phyloP scores from a whole-genome alignment of 1,140 invertebrate species.

The Physella acuta region DNA sequence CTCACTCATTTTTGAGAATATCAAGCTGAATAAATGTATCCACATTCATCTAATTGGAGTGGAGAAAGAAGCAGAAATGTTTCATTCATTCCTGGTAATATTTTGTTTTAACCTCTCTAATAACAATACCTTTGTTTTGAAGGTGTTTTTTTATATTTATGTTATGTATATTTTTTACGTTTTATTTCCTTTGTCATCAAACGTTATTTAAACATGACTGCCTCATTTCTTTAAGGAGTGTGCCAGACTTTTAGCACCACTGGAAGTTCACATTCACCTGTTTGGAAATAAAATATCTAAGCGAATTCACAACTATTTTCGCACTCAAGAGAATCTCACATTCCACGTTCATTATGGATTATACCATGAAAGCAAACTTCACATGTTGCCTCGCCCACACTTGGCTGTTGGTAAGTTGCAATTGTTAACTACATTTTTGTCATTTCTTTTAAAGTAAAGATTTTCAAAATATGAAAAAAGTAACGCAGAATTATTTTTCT shows the following conservation, averaged over 20 bases:
- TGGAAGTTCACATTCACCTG: conserved; percentile 15
- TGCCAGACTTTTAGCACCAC: conserved; percentile 8
- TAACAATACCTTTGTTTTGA: neutral
- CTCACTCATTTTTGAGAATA: too few relatives aligned
- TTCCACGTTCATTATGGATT: conserved; percentile 12
- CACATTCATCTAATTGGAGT: conserved; percentile 39
- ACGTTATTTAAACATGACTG: too few relatives aligned
- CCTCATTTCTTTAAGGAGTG: conserved; percentile 9
- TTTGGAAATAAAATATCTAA: conserved; percentile 16
- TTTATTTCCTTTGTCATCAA: too few relatives aligned
- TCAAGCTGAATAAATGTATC: conserved; percentile 8
- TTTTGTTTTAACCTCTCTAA: neutral
- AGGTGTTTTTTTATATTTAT: neutral
- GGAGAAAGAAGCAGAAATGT: conserved; percentile 41
- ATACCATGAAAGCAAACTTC: conserved; percentile 1
- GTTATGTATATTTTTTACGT: neutral
- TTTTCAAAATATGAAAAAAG: too few relatives aligned
- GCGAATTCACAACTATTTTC: neutral
- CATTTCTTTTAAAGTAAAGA: too few relatives aligned
- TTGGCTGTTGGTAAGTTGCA: conserved; percentile 6
- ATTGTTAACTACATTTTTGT: neutral
- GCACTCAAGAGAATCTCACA: neutral
- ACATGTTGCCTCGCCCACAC: neutral
- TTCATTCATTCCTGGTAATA: conserved; percentile 35
- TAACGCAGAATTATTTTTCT: too few relatives aligned